These are phyloP conservation scores for Bolinopsis microptera DNA, from an alignment of 37 sponge, comb jelly and placozoan genomes.

Conservation along the genomic window DNA sequence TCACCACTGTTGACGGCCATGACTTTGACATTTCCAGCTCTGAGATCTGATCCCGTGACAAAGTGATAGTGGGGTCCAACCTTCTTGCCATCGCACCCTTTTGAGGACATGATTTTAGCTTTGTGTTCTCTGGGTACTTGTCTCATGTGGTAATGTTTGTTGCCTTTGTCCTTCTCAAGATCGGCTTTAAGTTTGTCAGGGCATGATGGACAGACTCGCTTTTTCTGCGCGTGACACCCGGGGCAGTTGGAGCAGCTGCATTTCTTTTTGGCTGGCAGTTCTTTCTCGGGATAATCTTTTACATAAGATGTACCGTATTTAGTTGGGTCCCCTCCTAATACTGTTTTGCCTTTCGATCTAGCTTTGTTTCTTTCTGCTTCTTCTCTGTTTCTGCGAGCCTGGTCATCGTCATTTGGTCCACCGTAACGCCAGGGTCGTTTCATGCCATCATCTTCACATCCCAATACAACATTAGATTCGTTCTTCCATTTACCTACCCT, in stretches of 20 bases:
- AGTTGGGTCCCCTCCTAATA: not conserved
- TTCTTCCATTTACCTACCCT: not conserved
- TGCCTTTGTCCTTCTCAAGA: not conserved
- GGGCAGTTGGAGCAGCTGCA: slow-evolving; percentile 3
- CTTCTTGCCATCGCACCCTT: not conserved
- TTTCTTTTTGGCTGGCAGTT: not conserved
- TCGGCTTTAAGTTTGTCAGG: not conserved
- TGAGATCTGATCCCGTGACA: not conserved
- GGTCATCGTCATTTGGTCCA: not conserved
- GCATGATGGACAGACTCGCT: not conserved
- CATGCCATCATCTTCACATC: not conserved
- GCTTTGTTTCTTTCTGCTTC: not conserved
- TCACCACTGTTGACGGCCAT: not conserved
- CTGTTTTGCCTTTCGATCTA: not conserved
- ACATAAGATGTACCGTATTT: not conserved
- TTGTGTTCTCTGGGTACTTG: not conserved
- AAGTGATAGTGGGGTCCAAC: not conserved
- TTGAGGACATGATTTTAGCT: not conserved
- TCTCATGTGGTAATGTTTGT: not conserved
- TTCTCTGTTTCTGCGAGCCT: not conserved
- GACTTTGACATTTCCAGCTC: not conserved
- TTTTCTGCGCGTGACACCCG: not conserved
- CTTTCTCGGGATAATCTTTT: not conserved
- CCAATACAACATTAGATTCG: not conserved
- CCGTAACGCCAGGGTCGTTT: not conserved